These are phyloP conservation scores for Anthoscopus minutus DNA, from an alignment of 2,113 vertebrate species.

Conservation along the genomic window DNA sequence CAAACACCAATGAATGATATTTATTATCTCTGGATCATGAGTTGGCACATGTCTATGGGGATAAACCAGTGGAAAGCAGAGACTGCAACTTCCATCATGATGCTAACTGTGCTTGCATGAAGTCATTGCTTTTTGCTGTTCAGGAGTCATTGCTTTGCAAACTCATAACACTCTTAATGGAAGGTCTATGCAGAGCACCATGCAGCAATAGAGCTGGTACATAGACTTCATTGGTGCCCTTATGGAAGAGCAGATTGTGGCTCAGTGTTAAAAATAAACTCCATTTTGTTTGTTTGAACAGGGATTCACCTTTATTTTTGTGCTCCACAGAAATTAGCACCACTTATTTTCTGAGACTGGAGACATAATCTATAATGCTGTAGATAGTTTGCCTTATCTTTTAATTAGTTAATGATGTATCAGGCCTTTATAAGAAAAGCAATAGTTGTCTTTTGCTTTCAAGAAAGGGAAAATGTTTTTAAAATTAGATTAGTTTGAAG, in stretches of 20 bases:
- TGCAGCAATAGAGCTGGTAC: neutral
- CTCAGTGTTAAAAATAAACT: neutral
- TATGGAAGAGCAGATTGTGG: neutral
- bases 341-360: neutral
- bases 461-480: neutral
- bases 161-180: neutral
- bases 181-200: neutral
- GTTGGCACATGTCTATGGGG: constrained; percentile 73
- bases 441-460: neutral
- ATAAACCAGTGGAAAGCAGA: constrained; percentile 73
- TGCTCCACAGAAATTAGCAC: neutral
- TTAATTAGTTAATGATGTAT: neutral
- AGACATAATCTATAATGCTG: neutral
- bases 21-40: constrained; percentile 74
- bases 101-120: neutral
- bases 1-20: no score
- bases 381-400: neutral
- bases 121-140: neutral
- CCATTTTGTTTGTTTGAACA: neutral
- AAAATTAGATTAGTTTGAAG: neutral
- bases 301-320: neutral
- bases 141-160: neutral
- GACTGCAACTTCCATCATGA: constrained; percentile 59
- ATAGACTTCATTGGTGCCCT: neutral
- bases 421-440: neutral